Evolutionary conservation across 2,888 invertebrate species (phyloP).

Genomic region (Pilophorus perplexus): DNA sequence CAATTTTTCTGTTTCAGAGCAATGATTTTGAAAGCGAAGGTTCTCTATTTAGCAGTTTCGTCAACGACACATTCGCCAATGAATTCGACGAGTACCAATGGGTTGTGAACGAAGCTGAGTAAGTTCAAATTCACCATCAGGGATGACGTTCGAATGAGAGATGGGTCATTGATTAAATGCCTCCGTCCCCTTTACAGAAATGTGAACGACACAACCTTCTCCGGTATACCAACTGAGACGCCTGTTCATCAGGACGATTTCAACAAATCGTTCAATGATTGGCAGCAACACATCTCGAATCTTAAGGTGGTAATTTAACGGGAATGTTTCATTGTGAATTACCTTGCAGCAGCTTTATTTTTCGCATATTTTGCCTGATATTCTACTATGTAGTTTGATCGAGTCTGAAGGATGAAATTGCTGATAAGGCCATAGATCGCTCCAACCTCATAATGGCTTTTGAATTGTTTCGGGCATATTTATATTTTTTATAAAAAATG

Average conservation of each 20-base stretch:
- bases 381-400: too few species aligned
- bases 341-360: background rate
- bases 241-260: conserved; percentile 53
- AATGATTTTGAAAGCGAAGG: conserved; percentile 44
- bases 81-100: conserved; percentile 24
- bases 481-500: too few species aligned
- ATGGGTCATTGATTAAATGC: background rate
- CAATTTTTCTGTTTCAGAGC: conserved; percentile 45
- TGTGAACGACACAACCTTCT: conserved; percentile 23
- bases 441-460: too few species aligned
- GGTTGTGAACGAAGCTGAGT: conserved; percentile 5
- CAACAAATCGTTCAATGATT: conserved; percentile 56
- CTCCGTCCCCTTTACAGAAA: conserved; percentile 12
- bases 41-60: conserved; percentile 50
- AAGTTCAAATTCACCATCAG: conserved; percentile 1
- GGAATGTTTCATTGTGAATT: background rate
- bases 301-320: conserved; percentile 51
- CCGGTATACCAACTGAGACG: background rate
- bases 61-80: conserved; percentile 39
- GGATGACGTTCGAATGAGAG: too few species aligned
- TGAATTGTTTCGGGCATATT: too few species aligned
- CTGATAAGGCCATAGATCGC: background rate
- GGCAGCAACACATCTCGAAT: conserved; percentile 56
- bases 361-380: background rate
- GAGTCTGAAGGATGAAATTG: background rate